Percentiles rank a stretch among this genome's conserved stretches.
Evolutionary conservation across 2,888 invertebrate species (phyloP).

Genomic region (Epinotia demarniana): DNA sequence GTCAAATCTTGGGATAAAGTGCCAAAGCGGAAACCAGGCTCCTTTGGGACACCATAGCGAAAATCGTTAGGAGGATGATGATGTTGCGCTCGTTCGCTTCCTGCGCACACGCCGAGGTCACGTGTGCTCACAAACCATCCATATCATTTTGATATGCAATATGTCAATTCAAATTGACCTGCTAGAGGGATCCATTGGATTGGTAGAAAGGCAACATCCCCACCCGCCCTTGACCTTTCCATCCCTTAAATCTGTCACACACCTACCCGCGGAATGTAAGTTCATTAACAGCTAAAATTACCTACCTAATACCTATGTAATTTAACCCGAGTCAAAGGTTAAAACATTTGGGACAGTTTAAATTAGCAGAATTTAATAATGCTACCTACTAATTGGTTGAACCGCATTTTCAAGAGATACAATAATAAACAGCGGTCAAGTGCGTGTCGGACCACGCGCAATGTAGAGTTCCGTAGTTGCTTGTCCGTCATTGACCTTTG

Average conservation of each 20-base stretch:
- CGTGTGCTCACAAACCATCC: too few relatives aligned
- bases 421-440: background rate
- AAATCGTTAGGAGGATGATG: too few relatives aligned
- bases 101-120: too few relatives aligned
- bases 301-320: background rate
- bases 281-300: slow-evolving; percentile 36
- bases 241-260: slow-evolving; percentile 24
- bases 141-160: background rate
- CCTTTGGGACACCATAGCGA: too few relatives aligned
- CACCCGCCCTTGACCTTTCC: slow-evolving; percentile 27
- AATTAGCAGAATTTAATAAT: slow-evolving; percentile 17
- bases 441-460: too few relatives aligned
- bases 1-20: too few relatives aligned
- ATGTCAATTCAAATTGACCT: slow-evolving; percentile 11
- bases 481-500: too few relatives aligned
- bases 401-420: background rate
- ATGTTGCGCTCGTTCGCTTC: too few relatives aligned
- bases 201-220: slow-evolving; percentile 7
- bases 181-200: background rate
- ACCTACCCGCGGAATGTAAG: slow-evolving; percentile 13
- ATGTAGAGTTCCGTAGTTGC: too few relatives aligned
- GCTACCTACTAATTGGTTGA: background rate
- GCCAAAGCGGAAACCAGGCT: too few relatives aligned
- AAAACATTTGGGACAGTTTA: slow-evolving; percentile 7
- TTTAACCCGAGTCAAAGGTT: slow-evolving; percentile 12